Evolutionary conservation across 2,888 invertebrate genomes (phyloP).

Genomic region (Amiota minor): DNA sequence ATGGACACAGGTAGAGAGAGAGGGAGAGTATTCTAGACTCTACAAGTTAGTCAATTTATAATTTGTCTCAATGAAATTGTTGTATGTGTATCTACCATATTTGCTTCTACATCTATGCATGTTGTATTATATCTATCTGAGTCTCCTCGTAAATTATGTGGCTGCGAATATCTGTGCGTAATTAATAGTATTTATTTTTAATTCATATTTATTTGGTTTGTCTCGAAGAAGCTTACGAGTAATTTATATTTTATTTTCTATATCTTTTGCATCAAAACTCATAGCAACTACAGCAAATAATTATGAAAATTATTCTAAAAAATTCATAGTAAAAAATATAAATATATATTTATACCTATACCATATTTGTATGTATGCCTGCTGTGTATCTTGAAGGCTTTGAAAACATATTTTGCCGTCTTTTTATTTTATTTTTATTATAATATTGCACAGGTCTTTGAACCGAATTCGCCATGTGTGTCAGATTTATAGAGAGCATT

Average conservation of each 20-base stretch:
- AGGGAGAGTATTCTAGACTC: no score
- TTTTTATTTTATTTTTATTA: background rate
- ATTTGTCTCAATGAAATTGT: no score
- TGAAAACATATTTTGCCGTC: background rate
- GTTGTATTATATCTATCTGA: no score
- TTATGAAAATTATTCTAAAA: background rate
- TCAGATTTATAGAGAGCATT: background rate
- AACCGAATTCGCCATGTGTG: conserved; percentile 10
- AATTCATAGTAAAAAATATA: background rate
- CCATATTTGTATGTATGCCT: background rate
- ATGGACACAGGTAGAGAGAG: no score
- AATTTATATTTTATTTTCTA: conserved; percentile 12
- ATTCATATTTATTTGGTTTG: conserved; percentile 27
- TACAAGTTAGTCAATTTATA: no score
- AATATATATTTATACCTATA: background rate
- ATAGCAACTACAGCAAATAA: background rate
- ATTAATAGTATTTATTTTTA: conserved; percentile 33
- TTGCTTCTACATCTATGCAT: background rate
- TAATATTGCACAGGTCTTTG: conserved; percentile 7
- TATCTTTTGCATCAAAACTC: no score
- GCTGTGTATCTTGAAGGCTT: background rate
- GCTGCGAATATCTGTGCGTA: conserved; percentile 17
- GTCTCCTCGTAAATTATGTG: background rate
- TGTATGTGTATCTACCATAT: background rate
- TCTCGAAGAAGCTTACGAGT: conserved; percentile 1